Base-by-base conservation (phyloP, 1,140 invertebrate genomes). In the Adelges cooleyi region DNA sequence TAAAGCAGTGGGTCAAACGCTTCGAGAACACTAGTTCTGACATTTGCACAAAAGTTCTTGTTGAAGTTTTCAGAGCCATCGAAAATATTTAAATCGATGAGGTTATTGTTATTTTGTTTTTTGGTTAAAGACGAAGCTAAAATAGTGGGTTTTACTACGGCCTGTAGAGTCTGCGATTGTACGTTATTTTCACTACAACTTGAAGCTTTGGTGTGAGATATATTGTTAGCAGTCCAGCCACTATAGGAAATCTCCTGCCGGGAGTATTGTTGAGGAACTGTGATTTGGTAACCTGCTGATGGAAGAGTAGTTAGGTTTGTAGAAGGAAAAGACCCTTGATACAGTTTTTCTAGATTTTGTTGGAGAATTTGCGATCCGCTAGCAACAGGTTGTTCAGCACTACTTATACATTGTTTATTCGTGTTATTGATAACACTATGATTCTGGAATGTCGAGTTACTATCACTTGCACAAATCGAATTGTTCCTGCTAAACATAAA, bases 1-100 rank as follows among this genome's bases (percentile, higher is more conserved):
- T 51, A 8, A 1, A 88, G 78, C 73, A 92, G 78, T 67, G 87
- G 87, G 80, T 90, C 87, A 75, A 90, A 90, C 59, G 86, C 86
- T 75, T 90, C 87, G 69, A 91, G 74, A 67, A 91, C 86, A 69
- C 70, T 72, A 38, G 72, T 67, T 51, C 69, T 69, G 11, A 70
- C 72, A 72, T 69, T 71, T 72, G 72, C 72, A 72, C 73, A 50
- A 75, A 73, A 67, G 71, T 59, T 67, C 73, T 72, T 72, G 15
- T 67, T 62, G 15, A 17, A 15, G 33, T 33, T 46, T 33, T 62
- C 56, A 29, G 20, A 29, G 44, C 56, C 46, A 33, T 79, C 77
- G 56, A 74, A 80, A 52, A 72, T 72, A 66, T 71, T 77, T 66
- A 81, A 71, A 71, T 81, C 79, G 71, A 80, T 81, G 51, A 80